Conservation (phyloP, 2,888 invertebrate species). For the Cyrtodaria siliqua region DNA sequence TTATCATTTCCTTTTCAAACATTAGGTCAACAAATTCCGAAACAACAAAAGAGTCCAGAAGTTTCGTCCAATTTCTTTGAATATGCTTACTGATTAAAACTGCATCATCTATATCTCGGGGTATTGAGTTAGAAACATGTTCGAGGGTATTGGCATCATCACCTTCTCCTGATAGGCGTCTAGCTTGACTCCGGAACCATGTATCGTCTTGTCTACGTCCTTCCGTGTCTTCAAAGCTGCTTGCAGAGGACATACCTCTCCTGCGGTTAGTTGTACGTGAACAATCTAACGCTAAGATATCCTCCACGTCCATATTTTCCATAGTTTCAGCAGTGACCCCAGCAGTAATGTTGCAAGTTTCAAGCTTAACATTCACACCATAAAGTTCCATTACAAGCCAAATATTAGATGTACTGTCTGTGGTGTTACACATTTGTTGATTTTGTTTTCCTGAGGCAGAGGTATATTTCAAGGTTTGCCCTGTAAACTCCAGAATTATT, state of each 20-base stretch:
- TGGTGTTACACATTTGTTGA: conserved; percentile 9
- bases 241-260: too few relatives aligned
- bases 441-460: conserved; percentile 26
- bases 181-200: too few relatives aligned
- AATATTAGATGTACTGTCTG: background rate
- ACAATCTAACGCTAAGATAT: too few relatives aligned
- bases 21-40: background rate
- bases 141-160: too few relatives aligned
- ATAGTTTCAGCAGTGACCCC: too few relatives aligned
- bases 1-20: background rate
- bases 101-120: background rate
- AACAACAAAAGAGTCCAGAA: background rate
- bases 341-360: background rate
- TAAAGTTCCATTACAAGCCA: conserved; percentile 50
- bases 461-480: conserved; percentile 16
- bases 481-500: conserved; percentile 25
- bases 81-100: background rate
- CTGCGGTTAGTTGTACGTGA: too few relatives aligned
- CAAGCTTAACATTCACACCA: conserved; percentile 20
- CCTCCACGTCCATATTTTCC: too few relatives aligned
- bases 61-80: background rate
- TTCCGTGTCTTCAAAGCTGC: too few relatives aligned
- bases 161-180: too few relatives aligned
- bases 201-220: too few relatives aligned
- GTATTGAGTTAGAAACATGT: too few relatives aligned